Evolutionary conservation across 2,888 invertebrate species (phyloP).

Genomic region (Meteorus colon): DNA sequence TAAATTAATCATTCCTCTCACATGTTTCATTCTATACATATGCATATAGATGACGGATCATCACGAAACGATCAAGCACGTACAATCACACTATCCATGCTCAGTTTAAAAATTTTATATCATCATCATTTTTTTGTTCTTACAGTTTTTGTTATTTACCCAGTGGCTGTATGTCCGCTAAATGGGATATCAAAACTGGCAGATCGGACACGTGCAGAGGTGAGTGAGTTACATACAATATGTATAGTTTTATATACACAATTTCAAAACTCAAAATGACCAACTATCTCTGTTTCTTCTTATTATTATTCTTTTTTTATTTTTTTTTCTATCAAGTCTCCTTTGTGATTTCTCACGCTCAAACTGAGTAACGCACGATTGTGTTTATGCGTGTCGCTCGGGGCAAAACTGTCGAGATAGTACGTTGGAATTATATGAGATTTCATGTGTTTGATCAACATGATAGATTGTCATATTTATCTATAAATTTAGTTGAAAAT

Average conservation of each 20-base stretch:
- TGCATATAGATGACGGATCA: constrained; percentile 17
- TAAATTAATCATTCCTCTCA: constrained; percentile 27
- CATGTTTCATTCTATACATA: background rate
- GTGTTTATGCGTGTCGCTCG: background rate
- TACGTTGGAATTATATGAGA: background rate
- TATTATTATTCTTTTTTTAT: too few species aligned
- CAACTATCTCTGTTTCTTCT: background rate
- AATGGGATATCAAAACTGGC: constrained; percentile 23
- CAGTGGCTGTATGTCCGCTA: background rate
- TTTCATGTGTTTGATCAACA: background rate
- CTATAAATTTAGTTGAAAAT: background rate
- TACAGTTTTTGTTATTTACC: background rate
- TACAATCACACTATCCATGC: constrained; percentile 22
- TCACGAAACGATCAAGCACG: constrained; percentile 41
- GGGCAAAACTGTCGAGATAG: background rate
- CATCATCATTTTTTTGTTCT: constrained; percentile 1
- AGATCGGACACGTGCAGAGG: constrained; percentile 12
- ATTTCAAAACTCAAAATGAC: constrained; percentile 10
- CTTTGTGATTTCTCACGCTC: constrained; percentile 7
- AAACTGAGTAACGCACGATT: background rate
- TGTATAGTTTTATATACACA: constrained; percentile 1
- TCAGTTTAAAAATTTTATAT: background rate
- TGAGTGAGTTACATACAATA: constrained; percentile 1
- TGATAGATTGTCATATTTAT: background rate
- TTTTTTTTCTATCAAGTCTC: background rate